Evolutionary conservation across 2,888 invertebrate species (phyloP), one percentile per base, ranked within the genome.

Genomic region (Graphium colonna): DNA sequence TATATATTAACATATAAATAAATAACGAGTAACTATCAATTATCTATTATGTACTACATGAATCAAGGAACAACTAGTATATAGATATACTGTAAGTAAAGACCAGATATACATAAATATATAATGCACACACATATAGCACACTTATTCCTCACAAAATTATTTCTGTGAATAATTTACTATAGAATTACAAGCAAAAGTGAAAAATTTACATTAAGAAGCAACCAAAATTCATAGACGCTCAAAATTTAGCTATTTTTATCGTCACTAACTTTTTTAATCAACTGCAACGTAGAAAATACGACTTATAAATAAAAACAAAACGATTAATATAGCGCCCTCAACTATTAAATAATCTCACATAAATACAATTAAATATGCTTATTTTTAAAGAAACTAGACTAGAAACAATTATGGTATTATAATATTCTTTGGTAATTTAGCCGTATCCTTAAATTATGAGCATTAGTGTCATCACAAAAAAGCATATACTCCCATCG

Each of bases 401-500:
- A 52, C 48, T 62, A 58, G 33, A 52, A 58, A 50, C 42, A 54
- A 57, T 49, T 50, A 48, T 40, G 13, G 33, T 44, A 57, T 54
- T 55, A 52, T 47, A 51, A 53, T 10, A 69, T 73, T 83, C 87
- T 88, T 88, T 88, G 87, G 87, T 85, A 80, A 74, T 69, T 77
- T 84, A 88, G 87, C 87, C 70, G 87, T 85, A 64, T 73, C 53
- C 54, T 44, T 47, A 58, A 55, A 52, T 58, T 49, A 73, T 75
- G 77, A 80, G 76, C 75, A 78, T 82, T 76, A 81, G 68, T 71
- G 66, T 55, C 65, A 71, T 69, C 65, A 70, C 59, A 63, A 62
- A 59, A 41, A 43, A 54, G 49, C 40, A 44, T 16, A 28, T 53
- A 18, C 41, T 55, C 38, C 28, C 43, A 28, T 17, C 44, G 39